Evolutionary conservation across 1,140 invertebrate genomes (phyloP), one percentile per base, ranked within the genome.

Genomic region (Drosophila rufa): DNA sequence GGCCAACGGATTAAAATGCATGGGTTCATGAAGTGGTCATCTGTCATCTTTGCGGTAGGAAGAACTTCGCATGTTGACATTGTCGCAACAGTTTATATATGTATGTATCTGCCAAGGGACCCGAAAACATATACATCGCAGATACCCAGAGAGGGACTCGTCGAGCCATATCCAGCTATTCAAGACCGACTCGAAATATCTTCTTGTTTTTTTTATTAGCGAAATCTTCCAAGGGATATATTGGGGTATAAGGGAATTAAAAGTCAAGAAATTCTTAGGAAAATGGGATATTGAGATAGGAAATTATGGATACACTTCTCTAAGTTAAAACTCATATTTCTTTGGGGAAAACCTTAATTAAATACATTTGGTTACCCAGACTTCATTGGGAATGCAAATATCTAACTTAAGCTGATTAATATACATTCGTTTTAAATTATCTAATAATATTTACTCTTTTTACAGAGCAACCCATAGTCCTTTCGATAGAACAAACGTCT

Each of bases 11-110:
- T 90, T 90, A 90, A 90, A 90, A 90, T 90, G 82, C 85, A 90
- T 90, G 86, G 86, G 85, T 90, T 90, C 85, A 90, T 90, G 86
- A 90, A 90, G 85, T 90, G 86, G 85, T 90, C 85, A 90, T 90
- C 85, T 90, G 85, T 90, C 85, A 90, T 90, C 85, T 90, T 90
- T 90, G 85, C 81, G 85, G 86, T 84, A 85, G 81, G 86, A 90
- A 90, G 85, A 91, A 85, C 67, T 91, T 90, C 75, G 81, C 86
- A 90, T 90, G 85, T 90, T 90, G 85, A 90, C 85, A 90, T 90
- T 90, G 85, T 89, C 85, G 85, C 82, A 85, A 90, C 85, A 89
- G 85, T 90, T 89, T 89, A 90, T 89, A 65, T 66, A 42, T 66
- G 30, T 59, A 22, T 50, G 17, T 55, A 30, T 19, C 15, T n/a